Evolutionary conservation across 1,140 invertebrate species (phyloP), one percentile per base, ranked within the genome.

Genomic region (Wasmannia auropunctata): DNA sequence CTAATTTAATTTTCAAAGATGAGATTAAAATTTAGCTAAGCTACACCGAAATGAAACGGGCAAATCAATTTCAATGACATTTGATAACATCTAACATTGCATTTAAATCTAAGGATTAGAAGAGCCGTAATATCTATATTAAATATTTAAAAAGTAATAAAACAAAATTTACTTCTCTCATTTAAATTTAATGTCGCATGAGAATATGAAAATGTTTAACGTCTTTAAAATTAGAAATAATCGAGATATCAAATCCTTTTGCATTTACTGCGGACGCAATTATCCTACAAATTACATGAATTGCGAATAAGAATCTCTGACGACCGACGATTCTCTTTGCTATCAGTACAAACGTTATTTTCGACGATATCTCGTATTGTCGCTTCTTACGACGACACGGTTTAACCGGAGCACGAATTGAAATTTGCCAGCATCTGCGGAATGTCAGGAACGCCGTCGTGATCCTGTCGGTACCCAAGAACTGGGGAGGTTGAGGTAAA

Each of bases 391-490:
- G 37, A 58, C 67, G 51, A 43, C 65, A 51, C 51, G 79, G 51
- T 83, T 74, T 72, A 83, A 83, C 79, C 79, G 65, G 60, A 58
- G 67, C 40, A 74, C 67, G 79, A 83, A 83, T 83, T 83, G 79
- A 83, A 83, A 83, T 83, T 83, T 74, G 67, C 67, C 67, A 54
- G 79, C 67, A 83, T 83, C 37, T 31, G 54, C 51, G 79, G 79
- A 83, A 83, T 34, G 79, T 58, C 51, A 83, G 67, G 79, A 83
- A 83, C 74, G 79, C 37, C 51, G 51, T 40, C 79, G 67, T 72
- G 51, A 83, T 81, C 43, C 79, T 58, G 79, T 72, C 67, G 79
- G 65, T 81, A 83, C 56, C 79, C 67, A 43, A 40, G 67, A 72
- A 40, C 28, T 11, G 25, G 37, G 22, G 67, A 22, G 79, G 25